Evolutionary conservation across 2,888 invertebrate genomes (phyloP), one percentile per base, ranked within the genome.

Genomic region (Drosophila prolongata): DNA sequence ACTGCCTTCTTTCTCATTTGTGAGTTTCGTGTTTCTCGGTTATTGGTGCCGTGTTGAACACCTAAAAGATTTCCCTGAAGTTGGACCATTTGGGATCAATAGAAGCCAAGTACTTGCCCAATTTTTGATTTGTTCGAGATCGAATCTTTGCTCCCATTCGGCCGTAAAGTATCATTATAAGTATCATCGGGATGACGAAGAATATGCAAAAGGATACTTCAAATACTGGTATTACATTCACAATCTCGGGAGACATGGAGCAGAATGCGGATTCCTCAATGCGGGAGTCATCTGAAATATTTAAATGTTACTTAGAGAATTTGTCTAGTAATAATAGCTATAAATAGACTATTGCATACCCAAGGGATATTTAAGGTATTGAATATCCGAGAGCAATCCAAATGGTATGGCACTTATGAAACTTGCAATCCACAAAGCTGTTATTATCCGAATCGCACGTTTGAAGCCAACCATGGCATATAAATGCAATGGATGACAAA

Each of bases 401-500:
- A 97, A 97, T 0, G 97, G 97, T 13, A 95, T 92, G 0, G 98
- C 97, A 35, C 95, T 94, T 16, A 96, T 70, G 50, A 97, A 93
- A 0, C 97, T 95, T 8, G 96, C 89, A 2, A 95, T 89, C 98
- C 98, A 98, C 8, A 97, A 93, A 1, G 94, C 93, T 0, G 95
- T 93, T 53, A 98, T 96, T 75, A 97, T 96, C 73, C 95, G 94
- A 37, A 96, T 92, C 1, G 97, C 97, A n/a, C 98, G 93, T 53
- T 96, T 95, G 35, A 97, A 94, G 1, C 96, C 96, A 1, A 96
- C 96, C 95, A 97, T 96, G 40, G 95, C 95, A 92, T 97, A 96
- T 70, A 96, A 94, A 89, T 95, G 95, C 43, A 98, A 93, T 0
- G 98, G 98, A 91, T 97, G 96, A 90, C 98, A 98, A 89, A 98